Evolutionary conservation across 2,888 invertebrate species (phyloP), one percentile per base, ranked within the genome.

Genomic region (Nymphalis urticae): DNA sequence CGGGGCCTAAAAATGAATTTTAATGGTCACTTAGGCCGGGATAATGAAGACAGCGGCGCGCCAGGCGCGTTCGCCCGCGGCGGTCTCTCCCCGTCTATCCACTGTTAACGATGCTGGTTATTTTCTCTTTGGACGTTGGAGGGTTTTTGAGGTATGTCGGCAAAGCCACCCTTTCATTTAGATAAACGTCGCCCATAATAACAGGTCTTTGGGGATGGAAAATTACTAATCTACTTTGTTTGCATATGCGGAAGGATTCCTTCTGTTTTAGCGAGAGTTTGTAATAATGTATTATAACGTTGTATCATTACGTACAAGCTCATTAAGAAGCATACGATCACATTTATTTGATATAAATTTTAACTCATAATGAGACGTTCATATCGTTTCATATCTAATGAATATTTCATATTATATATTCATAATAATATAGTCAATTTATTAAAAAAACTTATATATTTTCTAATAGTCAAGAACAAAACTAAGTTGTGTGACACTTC

Each of bases 1-100:
- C 53, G 17, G 62, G 83, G 81, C 72, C 80, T 82, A 84, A 85
- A 86, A 88, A 88, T 87, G 86, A 89, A 89, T 89, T 87, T 88
- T 89, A 89, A 89, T 88, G 87, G 87, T 87, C 87, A 86, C 85
- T 88, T 86, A 84, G 81, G 72, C 79, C 78, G 74, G 84, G 73
- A 80, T 85, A 85, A 87, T 87, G 86, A 86, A 86, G 84, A 86
- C 85, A 84, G 77, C 79, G 76, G 75, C 78, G 70, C 76, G 76
- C 66, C 71, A 68, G 68, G 24, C 65, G 72, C 66, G 19, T 60
- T 50, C 50, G 74, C 77, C 75, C 70, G 73, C 70, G 74, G 75
- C 74, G 53, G 48, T 62, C 62, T 60, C 56, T 53, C 66, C 58
- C 64, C 61, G 53, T 60, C 65, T 65, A 65, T 59, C 65, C 66